These are phyloP conservation scores for Melanocharis versteri DNA, from an alignment of 2,113 vertebrate species.

Conservation along the genomic window DNA sequence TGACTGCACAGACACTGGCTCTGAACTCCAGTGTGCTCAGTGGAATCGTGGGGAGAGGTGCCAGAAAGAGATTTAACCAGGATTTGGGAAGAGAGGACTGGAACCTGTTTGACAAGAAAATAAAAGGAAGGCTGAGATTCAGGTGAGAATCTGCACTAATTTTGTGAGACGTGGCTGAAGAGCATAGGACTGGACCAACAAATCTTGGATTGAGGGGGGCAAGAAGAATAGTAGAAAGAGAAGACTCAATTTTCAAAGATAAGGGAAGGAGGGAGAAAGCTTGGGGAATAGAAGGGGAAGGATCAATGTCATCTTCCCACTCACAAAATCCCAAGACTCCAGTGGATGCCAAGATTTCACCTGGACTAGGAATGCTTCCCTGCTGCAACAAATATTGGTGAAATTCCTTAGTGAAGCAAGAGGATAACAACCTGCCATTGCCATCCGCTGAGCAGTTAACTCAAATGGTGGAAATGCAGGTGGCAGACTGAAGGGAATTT, in stretches of 20 bases:
- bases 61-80: not conserved
- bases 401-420: not conserved
- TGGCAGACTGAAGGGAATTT: not conserved
- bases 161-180: not conserved
- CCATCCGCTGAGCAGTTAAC: not conserved
- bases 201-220: not conserved
- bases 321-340: not conserved
- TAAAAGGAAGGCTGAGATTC: not conserved
- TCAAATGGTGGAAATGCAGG: not conserved
- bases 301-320: not conserved
- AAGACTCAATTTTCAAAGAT: not conserved
- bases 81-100: not conserved
- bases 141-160: not conserved
- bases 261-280: not conserved
- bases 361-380: not conserved
- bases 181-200: rapidly evolving
- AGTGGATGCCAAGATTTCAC: not conserved
- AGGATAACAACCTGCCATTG: not conserved
- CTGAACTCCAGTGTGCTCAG: not conserved
- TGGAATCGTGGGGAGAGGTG: not conserved
- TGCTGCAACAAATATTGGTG: not conserved
- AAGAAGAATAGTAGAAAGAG: not conserved
- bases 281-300: not conserved
- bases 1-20: not conserved
- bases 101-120: not conserved